Base-by-base conservation (phyloP, 1,140 invertebrate genomes). In the Thaumetopoea pityocampa region DNA sequence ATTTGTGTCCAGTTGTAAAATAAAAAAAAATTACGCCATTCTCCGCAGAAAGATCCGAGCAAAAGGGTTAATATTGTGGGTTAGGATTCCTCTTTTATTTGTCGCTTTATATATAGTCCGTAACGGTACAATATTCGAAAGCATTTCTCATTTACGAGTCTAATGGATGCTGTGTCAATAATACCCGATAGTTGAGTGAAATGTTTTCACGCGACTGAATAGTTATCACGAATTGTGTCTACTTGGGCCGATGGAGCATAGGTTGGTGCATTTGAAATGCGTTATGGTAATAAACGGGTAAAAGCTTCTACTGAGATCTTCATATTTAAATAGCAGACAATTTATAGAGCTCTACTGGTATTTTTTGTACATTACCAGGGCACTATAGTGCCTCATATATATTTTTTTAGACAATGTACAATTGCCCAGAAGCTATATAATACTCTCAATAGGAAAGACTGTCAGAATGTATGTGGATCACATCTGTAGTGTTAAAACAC, bases 11-110 rank as follows among this genome's bases (percentile, higher is more conserved):
- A 8, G 65, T 67, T 51, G 67, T 84, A 80, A 84, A 84, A 54
- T 70, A 78, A 84, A 80, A 81, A n/a, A 78, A 82, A 82, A 72
- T 76, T 73, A 67, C 66, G 69, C 72, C 64, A 73, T 83, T 73
- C 61, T 68, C 57, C 30, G 73, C 77, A 67, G 64, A 77, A 79
- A 80, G n/a, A 73, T 36, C 45, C 67, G 60, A 50, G 60, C 44
- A 55, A 78, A 82, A 84, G 73, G 77, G 80, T 79, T 82, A 65
- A 66, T 53, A 24, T 55, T 62, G 62, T 44, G 51, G 45, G 45
- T 28, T 51, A 22, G 40, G 56, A 61, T 67, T 68, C 69, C 61
- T 72, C 62, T 73, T 73, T 76, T 79, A 67, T 76, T 68, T 61
- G 43, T 51, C 36, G 46, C 42, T 51, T 43, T 26, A 34, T 30